Percentiles rank a stretch among this genome's conserved stretches.
Evolutionary conservation across 2,797 vertebrate species (phyloP).

Genomic region (Neomorphus geoffroyi): DNA sequence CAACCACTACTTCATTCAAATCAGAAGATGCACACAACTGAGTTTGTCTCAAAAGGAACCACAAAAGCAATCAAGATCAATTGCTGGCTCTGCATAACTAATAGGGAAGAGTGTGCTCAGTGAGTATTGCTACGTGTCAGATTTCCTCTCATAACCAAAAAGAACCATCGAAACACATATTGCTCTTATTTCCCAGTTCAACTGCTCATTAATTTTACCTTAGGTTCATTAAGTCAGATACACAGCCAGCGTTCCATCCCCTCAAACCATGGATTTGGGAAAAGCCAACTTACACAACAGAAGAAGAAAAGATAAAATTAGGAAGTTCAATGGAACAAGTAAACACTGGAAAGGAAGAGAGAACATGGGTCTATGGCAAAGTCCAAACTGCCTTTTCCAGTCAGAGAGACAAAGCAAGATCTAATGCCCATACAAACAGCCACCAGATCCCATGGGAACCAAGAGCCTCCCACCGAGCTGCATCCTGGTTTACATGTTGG

Average conservation of each 20-base stretch:
- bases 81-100: background rate
- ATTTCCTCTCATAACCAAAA: background rate
- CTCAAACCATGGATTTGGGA: background rate
- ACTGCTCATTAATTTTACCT: background rate
- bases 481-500: background rate
- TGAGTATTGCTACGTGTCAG: background rate
- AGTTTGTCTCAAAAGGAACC: background rate
- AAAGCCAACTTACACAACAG: background rate
- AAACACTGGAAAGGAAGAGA: background rate
- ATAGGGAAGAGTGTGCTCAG: background rate
- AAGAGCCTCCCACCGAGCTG: background rate
- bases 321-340: background rate
- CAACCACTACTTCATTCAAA: background rate
- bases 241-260: background rate
- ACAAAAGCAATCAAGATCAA: background rate
- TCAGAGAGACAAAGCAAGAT: background rate
- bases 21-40: background rate
- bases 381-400: background rate
- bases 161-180: background rate
- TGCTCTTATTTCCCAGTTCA: background rate
- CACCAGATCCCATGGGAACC: background rate
- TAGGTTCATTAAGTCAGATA: background rate
- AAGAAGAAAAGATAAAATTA: background rate
- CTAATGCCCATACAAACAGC: background rate
- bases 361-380: background rate